Conservation (phyloP, 2,888 invertebrate species). For the Xestobium rufovillosum region DNA sequence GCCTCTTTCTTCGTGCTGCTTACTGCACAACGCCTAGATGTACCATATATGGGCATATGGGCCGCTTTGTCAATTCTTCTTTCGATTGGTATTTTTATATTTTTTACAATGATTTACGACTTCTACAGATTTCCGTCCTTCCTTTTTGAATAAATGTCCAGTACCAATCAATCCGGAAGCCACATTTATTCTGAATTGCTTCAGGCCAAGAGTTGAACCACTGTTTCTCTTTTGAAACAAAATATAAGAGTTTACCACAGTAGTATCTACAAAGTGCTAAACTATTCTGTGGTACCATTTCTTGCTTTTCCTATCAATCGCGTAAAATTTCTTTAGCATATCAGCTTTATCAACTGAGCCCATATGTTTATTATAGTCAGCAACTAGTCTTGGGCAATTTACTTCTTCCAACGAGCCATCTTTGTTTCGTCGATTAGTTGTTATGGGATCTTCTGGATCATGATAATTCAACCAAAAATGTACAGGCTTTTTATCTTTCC, state of each 20-base stretch:
- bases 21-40: too few species aligned
- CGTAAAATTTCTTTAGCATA: conserved; percentile 1
- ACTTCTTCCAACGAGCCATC: conserved; percentile 4
- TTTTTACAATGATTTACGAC: too few species aligned
- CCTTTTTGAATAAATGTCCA: too few species aligned
- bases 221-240: conserved; percentile 2
- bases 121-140: too few species aligned
- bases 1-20: too few species aligned
- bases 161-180: too few species aligned
- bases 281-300: background rate
- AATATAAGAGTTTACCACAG: conserved; percentile 1
- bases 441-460: background rate
- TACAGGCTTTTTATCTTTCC: background rate
- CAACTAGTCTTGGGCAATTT: background rate
- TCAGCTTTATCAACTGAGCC: conserved; percentile 2
- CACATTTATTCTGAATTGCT: too few species aligned
- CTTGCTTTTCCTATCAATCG: background rate
- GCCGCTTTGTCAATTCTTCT: too few species aligned
- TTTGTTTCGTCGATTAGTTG: conserved; percentile 1
- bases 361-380: conserved; percentile 3
- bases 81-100: too few species aligned
- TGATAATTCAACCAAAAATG: conserved; percentile 2
- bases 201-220: too few species aligned
- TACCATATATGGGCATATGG: too few species aligned
- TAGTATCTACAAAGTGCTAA: background rate